A percentile compares a stretch with the other conserved stretches of the same genome.
These are phyloP conservation scores for Acromyrmex echinatior DNA, from an alignment of 1,140 invertebrate genomes.

Conservation along the genomic window DNA sequence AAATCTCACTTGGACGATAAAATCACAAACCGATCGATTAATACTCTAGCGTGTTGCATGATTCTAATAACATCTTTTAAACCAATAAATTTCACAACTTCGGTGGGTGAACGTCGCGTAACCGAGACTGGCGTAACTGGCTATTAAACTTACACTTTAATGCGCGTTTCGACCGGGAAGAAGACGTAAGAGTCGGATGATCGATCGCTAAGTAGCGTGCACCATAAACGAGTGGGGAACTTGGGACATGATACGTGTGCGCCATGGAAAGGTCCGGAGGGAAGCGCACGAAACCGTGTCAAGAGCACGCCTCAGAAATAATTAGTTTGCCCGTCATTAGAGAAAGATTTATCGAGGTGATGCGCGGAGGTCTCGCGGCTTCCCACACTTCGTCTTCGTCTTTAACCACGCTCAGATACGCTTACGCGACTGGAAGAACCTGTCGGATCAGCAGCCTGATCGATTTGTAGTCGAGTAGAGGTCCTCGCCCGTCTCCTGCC, in stretches of 20 bases:
- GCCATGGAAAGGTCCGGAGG: background rate
- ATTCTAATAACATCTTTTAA: background rate
- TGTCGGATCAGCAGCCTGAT: slow-evolving; percentile 7
- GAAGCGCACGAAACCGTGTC: slow-evolving; percentile 57
- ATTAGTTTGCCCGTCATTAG: slow-evolving; percentile 71
- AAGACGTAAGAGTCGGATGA: slow-evolving; percentile 66
- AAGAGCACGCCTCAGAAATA: slow-evolving; percentile 66
- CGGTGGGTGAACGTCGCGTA: background rate
- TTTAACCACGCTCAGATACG: background rate
- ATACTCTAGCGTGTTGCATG: background rate
- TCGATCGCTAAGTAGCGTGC: slow-evolving; percentile 69
- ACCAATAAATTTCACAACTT: slow-evolving; percentile 46
- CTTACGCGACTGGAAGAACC: slow-evolving; percentile 37
- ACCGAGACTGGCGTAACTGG: slow-evolving; percentile 42
- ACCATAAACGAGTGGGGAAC: slow-evolving; percentile 40
- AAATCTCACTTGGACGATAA: background rate
- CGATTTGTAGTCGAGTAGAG: slow-evolving; percentile 60
- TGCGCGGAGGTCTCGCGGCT: slow-evolving; percentile 11
- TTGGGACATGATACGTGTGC: slow-evolving; percentile 44
- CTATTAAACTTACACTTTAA: slow-evolving; percentile 69
- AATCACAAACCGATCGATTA: slow-evolving; percentile 8
- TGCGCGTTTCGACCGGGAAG: slow-evolving; percentile 46
- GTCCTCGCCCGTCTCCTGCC: slow-evolving; percentile 2
- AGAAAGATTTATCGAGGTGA: slow-evolving; percentile 65
- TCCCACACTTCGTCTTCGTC: slow-evolving; percentile 40